Evolutionary conservation across 2,888 invertebrate genomes (phyloP), one percentile per base, ranked within the genome.

Genomic region (Drosophila aldrichi): DNA sequence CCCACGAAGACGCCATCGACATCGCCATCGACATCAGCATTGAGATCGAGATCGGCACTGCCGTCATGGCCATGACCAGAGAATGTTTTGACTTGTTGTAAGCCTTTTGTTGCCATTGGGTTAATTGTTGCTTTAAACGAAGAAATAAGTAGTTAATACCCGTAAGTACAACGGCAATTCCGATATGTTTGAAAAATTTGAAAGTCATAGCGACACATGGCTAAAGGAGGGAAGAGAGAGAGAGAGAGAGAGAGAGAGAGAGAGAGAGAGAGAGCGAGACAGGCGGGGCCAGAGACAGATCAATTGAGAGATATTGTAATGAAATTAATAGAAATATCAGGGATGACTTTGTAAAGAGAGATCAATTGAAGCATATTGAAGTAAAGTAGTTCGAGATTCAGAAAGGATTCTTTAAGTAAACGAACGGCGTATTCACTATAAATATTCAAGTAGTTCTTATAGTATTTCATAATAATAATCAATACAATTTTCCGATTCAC

Each of bases 31-130:
- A 7, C 54, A 55, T 51, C 41, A 18, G 10, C 2, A 66, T 58
- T 51, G 20, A 51, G 41, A 43, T 55, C 41, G 48, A 9, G 29
- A 43, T 63, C 46, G 55, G 3, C 55, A 49, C 32, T 18, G 64
- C 61, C 55, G 58, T 63, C 44, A 70, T 71, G 80, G 49, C 79
- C 72, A 73, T 78, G 78, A 76, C 49, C 68, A 61, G 76, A 72
- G 79, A 75, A 82, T 79, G 79, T 82, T 79, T 79, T 75, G 82
- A 79, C 80, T 69, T 57, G 69, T 54, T 73, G 64, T 76, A 73
- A 68, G 68, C 34, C 78, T 73, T 73, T 76, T 77, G 78, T 77
- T 64, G 73, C 78, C 78, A 73, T 77, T 68, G 73, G 57, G 63
- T 76, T 76, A 76, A 76, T 76, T 76, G 78, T 73, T 54, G 78